Evolutionary conservation across 2,113 vertebrate genomes (phyloP).

Genomic region (Herpetotheres cachinnans): DNA sequence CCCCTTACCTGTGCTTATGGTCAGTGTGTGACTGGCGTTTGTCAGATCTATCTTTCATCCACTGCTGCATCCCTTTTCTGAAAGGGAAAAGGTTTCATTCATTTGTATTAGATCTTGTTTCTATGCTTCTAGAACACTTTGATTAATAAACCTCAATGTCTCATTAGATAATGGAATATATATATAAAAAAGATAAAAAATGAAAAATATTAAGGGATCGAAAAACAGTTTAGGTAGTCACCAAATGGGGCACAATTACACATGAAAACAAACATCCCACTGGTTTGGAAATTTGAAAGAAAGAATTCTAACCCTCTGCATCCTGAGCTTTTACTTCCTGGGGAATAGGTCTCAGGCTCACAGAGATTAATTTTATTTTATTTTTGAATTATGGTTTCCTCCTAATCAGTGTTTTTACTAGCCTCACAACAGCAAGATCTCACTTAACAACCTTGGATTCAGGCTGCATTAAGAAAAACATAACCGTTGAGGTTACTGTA

Average conservation of each 20-base stretch:
- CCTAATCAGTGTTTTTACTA: neutral
- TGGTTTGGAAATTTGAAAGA: neutral
- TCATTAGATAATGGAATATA: neutral
- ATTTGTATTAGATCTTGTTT: neutral
- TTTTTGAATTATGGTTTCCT: neutral
- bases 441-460: neutral
- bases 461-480: accelerated
- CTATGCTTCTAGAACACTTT: neutral
- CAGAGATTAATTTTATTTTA: neutral
- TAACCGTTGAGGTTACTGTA: neutral
- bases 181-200: neutral
- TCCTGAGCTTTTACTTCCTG: neutral
- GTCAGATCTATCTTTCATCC: neutral
- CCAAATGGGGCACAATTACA: neutral
- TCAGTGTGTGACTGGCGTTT: neutral
- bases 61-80: neutral
- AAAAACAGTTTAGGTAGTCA: neutral
- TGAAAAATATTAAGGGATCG: neutral
- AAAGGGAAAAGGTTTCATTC: neutral
- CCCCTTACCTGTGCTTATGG: neutral
- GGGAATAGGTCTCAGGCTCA: neutral
- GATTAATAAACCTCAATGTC: neutral
- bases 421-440: neutral
- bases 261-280: neutral
- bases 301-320: neutral